phyloP scores from a whole-genome alignment of 2,888 invertebrate genomes.

The Caradrina kadenii region DNA sequence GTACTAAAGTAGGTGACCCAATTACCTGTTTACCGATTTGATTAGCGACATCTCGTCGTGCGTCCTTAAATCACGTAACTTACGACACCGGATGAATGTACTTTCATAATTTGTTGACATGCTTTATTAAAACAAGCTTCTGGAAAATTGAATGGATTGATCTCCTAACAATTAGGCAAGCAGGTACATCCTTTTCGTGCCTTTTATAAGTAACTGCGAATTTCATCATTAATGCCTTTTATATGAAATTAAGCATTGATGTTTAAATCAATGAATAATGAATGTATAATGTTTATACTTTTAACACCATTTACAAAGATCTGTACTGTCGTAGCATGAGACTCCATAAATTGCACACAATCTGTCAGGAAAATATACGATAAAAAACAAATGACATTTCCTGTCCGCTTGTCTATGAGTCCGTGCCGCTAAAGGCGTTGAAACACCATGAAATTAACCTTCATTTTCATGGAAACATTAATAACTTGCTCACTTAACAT shows the following conservation, averaged over 20 bases:
- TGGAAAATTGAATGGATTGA: background rate
- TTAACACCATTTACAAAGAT: background rate
- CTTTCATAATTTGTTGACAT: conserved; percentile 14
- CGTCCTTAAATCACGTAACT: background rate
- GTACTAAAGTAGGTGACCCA: conserved; percentile 17
- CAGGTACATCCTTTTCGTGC: background rate
- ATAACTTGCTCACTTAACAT: conserved; percentile 43
- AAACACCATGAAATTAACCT: conserved; percentile 60
- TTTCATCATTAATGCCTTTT: too few species aligned
- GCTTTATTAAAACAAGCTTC: background rate
- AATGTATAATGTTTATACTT: background rate
- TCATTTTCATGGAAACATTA: conserved; percentile 54
- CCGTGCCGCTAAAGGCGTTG: conserved; percentile 56
- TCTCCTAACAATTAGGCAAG: background rate
- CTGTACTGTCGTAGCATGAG: background rate
- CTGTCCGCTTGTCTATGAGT: conserved; percentile 38
- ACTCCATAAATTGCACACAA: background rate
- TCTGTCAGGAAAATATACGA: conserved; percentile 17
- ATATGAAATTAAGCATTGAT: background rate
- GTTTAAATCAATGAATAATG: background rate
- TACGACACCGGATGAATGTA: background rate
- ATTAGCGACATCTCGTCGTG: background rate
- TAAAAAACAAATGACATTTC: conserved; percentile 43
- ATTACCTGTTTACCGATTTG: conserved; percentile 34
- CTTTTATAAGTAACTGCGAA: background rate